These are phyloP conservation scores for Anableps anableps DNA, from an alignment of 2,797 vertebrate species.

Conservation along the genomic window DNA sequence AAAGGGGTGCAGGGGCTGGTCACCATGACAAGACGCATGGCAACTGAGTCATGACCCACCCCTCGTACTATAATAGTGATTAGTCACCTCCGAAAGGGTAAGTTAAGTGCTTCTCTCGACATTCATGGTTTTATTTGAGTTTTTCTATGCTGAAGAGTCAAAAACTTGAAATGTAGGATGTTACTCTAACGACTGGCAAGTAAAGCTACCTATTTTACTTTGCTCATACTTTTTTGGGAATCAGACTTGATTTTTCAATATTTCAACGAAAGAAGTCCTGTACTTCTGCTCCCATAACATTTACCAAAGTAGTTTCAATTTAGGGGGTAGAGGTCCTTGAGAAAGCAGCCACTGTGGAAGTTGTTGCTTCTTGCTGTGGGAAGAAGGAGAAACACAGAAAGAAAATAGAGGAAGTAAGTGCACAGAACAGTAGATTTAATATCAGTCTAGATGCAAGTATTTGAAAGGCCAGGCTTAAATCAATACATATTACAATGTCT, in stretches of 20 bases:
- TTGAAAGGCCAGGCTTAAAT: slow-evolving; percentile 14
- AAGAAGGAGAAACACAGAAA: slow-evolving; percentile 58
- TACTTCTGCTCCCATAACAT: slow-evolving; percentile 67
- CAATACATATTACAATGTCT: background rate
- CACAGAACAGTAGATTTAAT: slow-evolving; percentile 55
- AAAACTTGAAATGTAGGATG: slow-evolving; percentile 36
- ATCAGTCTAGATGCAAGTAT: slow-evolving; percentile 44
- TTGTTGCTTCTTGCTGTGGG: slow-evolving; percentile 66
- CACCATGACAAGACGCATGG: slow-evolving; percentile 88
- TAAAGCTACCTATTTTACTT: slow-evolving; percentile 64
- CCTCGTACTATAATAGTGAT: slow-evolving; percentile 76
- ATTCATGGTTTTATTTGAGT: slow-evolving; percentile 57
- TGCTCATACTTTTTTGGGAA: slow-evolving; percentile 60
- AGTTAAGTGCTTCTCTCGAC: slow-evolving; percentile 64
- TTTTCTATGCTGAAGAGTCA: slow-evolving; percentile 51
- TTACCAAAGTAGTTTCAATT: slow-evolving; percentile 45
- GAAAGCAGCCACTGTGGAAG: slow-evolving; percentile 54
- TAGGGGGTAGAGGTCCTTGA: slow-evolving; percentile 41
- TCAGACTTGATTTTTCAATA: slow-evolving; percentile 45
- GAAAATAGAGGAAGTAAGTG: slow-evolving; percentile 68
- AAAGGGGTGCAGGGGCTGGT: slow-evolving; percentile 84
- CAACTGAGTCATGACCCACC: slow-evolving; percentile 90
- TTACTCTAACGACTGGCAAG: slow-evolving; percentile 49
- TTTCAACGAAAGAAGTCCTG: slow-evolving; percentile 54
- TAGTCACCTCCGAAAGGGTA: slow-evolving; percentile 69